These are phyloP conservation scores for Ennomos fuscantarius DNA, from an alignment of 2,888 invertebrate species.

Conservation along the genomic window DNA sequence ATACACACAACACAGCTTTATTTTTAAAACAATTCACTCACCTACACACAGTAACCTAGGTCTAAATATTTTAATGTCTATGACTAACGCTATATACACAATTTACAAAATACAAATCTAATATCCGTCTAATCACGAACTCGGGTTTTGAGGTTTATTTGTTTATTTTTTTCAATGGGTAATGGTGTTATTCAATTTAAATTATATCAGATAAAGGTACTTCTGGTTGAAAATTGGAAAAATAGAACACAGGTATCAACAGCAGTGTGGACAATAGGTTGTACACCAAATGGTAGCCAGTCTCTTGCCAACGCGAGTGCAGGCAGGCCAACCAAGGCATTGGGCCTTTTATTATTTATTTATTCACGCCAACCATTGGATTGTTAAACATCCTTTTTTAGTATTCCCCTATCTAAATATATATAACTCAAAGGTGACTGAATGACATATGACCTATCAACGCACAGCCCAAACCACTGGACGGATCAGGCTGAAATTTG, in stretches of 20 bases:
- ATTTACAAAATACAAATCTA: constrained; percentile 70
- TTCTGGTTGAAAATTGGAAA: background rate
- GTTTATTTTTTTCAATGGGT: constrained; percentile 17
- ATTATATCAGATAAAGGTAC: constrained; percentile 2
- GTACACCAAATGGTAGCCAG: no score
- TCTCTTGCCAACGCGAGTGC: no score
- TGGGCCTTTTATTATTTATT: no score
- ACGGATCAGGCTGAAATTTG: no score
- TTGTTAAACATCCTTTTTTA: no score
- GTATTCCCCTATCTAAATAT: no score
- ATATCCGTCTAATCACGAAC: constrained; percentile 39
- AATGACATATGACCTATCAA: no score
- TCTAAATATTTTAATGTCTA: constrained; percentile 65
- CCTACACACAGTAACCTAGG: constrained; percentile 67
- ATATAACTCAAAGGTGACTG: no score
- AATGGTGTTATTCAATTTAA: constrained; percentile 6
- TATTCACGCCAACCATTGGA: no score
- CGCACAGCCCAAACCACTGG: no score
- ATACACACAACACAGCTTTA: constrained; percentile 51
- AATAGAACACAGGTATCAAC: background rate
- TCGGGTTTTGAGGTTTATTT: constrained; percentile 10
- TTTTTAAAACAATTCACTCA: constrained; percentile 56
- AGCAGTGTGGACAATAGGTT: background rate
- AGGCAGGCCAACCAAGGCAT: no score
- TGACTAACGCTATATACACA: constrained; percentile 76